Percentiles rank a stretch among this genome's conserved stretches.
Evolutionary conservation across 2,797 vertebrate genomes (phyloP).

Genomic region (Labeo calbasu): DNA sequence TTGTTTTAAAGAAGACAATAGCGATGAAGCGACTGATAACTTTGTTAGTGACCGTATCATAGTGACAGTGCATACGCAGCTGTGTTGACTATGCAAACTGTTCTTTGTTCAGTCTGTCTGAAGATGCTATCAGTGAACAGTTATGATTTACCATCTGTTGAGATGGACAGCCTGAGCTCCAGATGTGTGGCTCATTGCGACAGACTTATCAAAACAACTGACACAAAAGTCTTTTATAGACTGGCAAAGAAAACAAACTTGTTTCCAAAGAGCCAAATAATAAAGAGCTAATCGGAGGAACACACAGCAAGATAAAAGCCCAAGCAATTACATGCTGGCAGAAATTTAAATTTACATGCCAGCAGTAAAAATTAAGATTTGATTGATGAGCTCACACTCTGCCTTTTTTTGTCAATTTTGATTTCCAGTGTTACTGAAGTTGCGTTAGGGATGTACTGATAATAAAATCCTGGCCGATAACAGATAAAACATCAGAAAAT

Average conservation of each 20-base stretch:
- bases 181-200: conserved; percentile 36
- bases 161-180: conserved; percentile 40
- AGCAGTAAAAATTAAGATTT: not conserved
- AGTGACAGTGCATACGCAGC: conserved; percentile 51
- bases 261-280: conserved; percentile 47
- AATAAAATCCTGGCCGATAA: not conserved
- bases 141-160: conserved; percentile 48
- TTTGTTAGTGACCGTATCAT: conserved; percentile 34
- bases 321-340: not conserved
- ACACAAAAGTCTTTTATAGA: conserved; percentile 58
- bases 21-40: conserved; percentile 30
- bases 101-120: conserved; percentile 44
- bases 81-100: conserved; percentile 58
- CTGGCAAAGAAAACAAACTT: conserved; percentile 33
- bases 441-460: not conserved
- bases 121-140: conserved; percentile 50
- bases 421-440: not conserved
- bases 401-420: not conserved
- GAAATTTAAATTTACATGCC: not conserved
- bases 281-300: not conserved
- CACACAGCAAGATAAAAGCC: not conserved
- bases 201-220: conserved; percentile 55
- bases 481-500: not conserved
- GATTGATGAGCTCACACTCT: not conserved
- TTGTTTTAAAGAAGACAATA: conserved; percentile 51